Percentiles rank a stretch among this genome's conserved stretches.
These are phyloP conservation scores for Sciurus niger DNA, from an alignment of 2,113 vertebrate genomes.

Conservation along the genomic window DNA sequence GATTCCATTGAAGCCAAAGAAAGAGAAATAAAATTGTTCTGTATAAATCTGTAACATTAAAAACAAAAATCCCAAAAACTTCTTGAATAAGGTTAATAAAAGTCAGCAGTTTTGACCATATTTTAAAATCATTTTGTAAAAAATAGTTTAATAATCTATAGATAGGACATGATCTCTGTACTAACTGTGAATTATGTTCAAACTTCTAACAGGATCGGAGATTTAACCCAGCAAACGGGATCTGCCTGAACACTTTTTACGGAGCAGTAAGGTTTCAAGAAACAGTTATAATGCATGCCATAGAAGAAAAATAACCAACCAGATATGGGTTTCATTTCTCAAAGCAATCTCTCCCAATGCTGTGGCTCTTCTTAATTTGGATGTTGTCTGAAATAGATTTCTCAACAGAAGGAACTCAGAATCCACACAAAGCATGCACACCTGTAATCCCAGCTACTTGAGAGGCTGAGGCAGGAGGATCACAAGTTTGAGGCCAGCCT, in stretches of 20 bases:
- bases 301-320: not conserved
- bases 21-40: not conserved
- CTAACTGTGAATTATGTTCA: not conserved
- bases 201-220: not conserved
- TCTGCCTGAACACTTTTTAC: not conserved
- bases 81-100: conserved; percentile 6
- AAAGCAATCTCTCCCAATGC: not conserved
- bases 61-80: not conserved
- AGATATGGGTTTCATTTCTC: not conserved
- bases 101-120: not conserved
- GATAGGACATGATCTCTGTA: not conserved
- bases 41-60: not conserved
- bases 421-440: not conserved
- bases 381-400: not conserved
- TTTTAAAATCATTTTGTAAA: conserved; percentile 16
- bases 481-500: too few relatives aligned
- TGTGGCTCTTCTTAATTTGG: not conserved
- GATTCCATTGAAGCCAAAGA: conserved; percentile 38
- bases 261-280: not conserved
- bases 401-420: not conserved
- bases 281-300: not conserved
- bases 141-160: not conserved
- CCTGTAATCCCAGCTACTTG: not conserved
- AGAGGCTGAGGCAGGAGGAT: not conserved
- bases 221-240: not conserved